phyloP scores from a whole-genome alignment of 2,888 invertebrate species.

The Actias luna region DNA sequence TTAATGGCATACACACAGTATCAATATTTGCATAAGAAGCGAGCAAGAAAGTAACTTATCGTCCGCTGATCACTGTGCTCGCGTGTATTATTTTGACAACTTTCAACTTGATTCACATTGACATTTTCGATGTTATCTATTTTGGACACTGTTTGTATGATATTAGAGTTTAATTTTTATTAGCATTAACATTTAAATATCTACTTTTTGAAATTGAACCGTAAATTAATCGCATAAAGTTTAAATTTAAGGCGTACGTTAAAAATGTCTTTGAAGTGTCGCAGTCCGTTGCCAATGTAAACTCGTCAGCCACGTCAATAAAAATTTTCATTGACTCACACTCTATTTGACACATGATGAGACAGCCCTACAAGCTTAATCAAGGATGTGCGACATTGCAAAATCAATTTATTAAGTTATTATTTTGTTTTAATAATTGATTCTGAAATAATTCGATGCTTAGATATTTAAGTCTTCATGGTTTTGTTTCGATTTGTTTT shows the following conservation, averaged over 20 bases:
- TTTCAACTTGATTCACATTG: constrained; percentile 51
- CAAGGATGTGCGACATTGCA: constrained; percentile 49
- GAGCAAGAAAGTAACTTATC: constrained; percentile 71
- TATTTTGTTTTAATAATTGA: neutral
- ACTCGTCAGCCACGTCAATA: constrained; percentile 74
- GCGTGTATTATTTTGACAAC: constrained; percentile 64
- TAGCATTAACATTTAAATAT: constrained; percentile 13
- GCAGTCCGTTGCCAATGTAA: constrained; percentile 47
- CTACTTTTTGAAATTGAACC: constrained; percentile 29
- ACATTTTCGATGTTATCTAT: constrained; percentile 20
- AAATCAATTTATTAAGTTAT: neutral
- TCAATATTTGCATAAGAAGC: constrained; percentile 82
- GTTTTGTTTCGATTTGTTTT: neutral
- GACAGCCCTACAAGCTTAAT: constrained; percentile 55
- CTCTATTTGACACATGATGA: constrained; percentile 77
- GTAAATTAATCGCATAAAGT: constrained; percentile 34
- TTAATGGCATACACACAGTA: constrained; percentile 76
- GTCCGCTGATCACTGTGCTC: constrained; percentile 61
- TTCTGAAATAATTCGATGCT: neutral
- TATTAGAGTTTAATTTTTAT: constrained; percentile 35
- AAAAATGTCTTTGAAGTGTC: constrained; percentile 24
- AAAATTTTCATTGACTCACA: constrained; percentile 80
- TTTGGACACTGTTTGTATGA: constrained; percentile 37
- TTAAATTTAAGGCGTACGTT: neutral
- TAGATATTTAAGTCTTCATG: neutral